These are phyloP conservation scores for Ardeotis arabs DNA, from an alignment of 2,113 vertebrate genomes.

Conservation along the genomic window DNA sequence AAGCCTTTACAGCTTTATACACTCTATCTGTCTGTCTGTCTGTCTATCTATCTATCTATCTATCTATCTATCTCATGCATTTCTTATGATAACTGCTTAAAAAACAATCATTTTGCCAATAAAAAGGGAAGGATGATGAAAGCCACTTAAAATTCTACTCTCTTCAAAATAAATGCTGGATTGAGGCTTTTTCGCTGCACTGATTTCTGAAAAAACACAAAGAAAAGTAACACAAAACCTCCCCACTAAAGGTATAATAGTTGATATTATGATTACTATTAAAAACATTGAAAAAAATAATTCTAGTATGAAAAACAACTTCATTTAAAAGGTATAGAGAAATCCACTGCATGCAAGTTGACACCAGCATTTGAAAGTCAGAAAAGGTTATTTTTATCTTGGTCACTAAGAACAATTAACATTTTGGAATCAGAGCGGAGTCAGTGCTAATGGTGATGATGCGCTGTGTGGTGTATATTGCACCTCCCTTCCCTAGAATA, in stretches of 20 bases:
- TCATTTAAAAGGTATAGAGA: background rate
- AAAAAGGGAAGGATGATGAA: background rate
- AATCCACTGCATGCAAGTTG: background rate
- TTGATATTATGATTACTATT: background rate
- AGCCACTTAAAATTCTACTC: background rate
- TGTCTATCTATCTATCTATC: no score
- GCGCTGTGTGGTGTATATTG: background rate
- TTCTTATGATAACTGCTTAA: background rate
- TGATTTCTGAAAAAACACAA: background rate
- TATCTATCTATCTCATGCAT: background rate
- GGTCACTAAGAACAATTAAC: background rate
- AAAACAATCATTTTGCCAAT: background rate
- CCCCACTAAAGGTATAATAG: background rate
- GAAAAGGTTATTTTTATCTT: background rate
- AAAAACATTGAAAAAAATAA: background rate
- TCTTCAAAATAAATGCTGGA: background rate
- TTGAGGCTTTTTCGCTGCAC: background rate
- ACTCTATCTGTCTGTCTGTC: no score
- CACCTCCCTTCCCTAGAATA: background rate
- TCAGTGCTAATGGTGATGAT: background rate
- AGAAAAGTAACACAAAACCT: background rate
- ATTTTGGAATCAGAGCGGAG: background rate
- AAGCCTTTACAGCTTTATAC: background rate
- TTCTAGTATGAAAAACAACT: background rate
- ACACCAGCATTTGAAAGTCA: background rate